Conservation (phyloP, 2,888 invertebrate species). For the Pasiphila rectangulata region DNA sequence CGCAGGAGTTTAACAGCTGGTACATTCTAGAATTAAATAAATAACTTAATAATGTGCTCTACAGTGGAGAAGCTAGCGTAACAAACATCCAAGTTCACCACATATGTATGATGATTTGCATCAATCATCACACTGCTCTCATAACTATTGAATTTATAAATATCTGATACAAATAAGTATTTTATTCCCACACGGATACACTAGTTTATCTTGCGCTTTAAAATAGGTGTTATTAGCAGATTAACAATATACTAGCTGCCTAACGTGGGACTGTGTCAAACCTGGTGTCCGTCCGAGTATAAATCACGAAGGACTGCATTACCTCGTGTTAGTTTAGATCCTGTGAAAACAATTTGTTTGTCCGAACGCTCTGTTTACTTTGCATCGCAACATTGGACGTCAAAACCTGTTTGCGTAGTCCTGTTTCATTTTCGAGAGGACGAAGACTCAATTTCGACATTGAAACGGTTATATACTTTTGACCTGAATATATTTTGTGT, state of each 20-base stretch:
- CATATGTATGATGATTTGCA: no score
- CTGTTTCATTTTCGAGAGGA: background rate
- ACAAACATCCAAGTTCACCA: no score
- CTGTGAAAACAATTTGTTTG: conserved; percentile 30
- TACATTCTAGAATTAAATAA: background rate
- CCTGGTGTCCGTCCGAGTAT: conserved; percentile 35
- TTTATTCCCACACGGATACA: no score
- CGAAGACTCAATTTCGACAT: background rate
- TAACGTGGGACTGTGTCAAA: no score
- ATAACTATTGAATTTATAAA: no score
- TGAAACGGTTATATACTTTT: background rate
- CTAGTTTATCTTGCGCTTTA: no score
- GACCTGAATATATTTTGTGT: background rate
- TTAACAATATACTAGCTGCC: no score
- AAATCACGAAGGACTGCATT: conserved; percentile 42
- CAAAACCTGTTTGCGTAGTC: background rate
- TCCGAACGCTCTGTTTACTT: conserved; percentile 21
- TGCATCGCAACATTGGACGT: conserved; percentile 11
- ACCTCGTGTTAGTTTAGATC: conserved; percentile 34
- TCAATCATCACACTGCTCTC: no score
- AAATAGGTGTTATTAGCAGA: no score
- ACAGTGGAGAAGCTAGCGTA: background rate
- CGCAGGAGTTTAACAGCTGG: conserved; percentile 11
- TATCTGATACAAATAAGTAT: no score
- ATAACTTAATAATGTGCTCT: no score